Conservation (phyloP, 2,888 invertebrate species). For the Drosophila quinaria region DNA sequence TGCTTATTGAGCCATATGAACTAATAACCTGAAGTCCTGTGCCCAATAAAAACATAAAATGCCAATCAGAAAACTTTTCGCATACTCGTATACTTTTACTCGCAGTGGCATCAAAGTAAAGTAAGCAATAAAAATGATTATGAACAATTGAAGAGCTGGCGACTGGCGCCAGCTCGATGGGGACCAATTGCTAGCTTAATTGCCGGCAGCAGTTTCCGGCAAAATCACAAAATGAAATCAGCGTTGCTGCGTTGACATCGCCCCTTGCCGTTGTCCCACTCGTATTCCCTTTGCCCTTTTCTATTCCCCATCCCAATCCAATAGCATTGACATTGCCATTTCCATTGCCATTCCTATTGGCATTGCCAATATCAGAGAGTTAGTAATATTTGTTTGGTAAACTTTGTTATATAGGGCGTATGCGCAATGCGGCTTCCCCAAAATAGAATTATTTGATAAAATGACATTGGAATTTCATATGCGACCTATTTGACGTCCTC, state of each 20-base stretch:
- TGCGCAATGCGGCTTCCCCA: slow-evolving; percentile 51
- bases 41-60: slow-evolving; percentile 79
- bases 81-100: slow-evolving; percentile 56
- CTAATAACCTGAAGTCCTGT: slow-evolving; percentile 76
- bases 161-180: slow-evolving; percentile 59
- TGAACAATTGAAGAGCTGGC: slow-evolving; percentile 79
- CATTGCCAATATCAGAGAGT: slow-evolving; percentile 27
- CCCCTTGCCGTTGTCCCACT: slow-evolving; percentile 7
- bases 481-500: slow-evolving; percentile 25
- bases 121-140: slow-evolving; percentile 80
- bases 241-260: slow-evolving; percentile 54
- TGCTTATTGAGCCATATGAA: slow-evolving; percentile 76
- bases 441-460: slow-evolving; percentile 38
- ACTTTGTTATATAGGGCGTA: slow-evolving; percentile 51
- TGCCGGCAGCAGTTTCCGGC: slow-evolving; percentile 79
- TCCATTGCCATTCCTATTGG: slow-evolving; percentile 23
- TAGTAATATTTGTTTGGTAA: slow-evolving; percentile 48
- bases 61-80: slow-evolving; percentile 78
- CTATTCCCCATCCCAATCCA: not conserved
- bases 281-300: slow-evolving; percentile 11
- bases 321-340: slow-evolving; percentile 29
- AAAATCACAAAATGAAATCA: slow-evolving; percentile 73
- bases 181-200: slow-evolving; percentile 66
- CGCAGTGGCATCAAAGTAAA: slow-evolving; percentile 71
- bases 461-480: slow-evolving; percentile 37